Conservation (phyloP, 2,113 vertebrate genomes). For the Bubalus kerabau region DNA sequence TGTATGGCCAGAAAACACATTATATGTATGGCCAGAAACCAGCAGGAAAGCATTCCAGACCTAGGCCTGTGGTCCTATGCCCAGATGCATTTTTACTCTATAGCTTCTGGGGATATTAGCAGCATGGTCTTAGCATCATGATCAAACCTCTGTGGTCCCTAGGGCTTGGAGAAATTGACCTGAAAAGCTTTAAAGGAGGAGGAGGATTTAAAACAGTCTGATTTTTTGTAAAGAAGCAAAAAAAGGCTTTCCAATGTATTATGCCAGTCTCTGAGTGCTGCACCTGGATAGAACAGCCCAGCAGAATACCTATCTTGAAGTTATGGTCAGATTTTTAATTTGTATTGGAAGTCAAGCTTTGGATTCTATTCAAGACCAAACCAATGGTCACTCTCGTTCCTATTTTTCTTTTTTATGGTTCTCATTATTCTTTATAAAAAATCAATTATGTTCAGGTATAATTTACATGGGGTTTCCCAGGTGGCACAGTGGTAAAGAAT, state of each 20-base stretch:
- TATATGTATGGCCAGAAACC: background rate
- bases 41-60: background rate
- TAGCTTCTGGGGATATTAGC: background rate
- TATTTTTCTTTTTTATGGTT: background rate
- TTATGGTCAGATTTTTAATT: background rate
- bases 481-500: background rate
- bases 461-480: background rate
- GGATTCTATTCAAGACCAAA: background rate
- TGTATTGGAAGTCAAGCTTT: background rate
- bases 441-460: background rate
- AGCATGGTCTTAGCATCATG: background rate
- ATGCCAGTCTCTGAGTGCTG: background rate
- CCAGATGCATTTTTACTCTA: background rate
- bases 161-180: background rate
- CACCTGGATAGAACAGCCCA: background rate
- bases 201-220: background rate
- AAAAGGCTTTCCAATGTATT: background rate
- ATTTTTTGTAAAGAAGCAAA: background rate
- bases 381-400: background rate
- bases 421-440: background rate
- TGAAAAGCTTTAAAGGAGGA: background rate
- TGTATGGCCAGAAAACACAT: background rate
- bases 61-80: background rate
- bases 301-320: background rate
- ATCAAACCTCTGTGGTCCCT: background rate